These are phyloP conservation scores for Pristionchus fissidentatus DNA, from an alignment of 2,888 invertebrate species.

Conservation along the genomic window DNA sequence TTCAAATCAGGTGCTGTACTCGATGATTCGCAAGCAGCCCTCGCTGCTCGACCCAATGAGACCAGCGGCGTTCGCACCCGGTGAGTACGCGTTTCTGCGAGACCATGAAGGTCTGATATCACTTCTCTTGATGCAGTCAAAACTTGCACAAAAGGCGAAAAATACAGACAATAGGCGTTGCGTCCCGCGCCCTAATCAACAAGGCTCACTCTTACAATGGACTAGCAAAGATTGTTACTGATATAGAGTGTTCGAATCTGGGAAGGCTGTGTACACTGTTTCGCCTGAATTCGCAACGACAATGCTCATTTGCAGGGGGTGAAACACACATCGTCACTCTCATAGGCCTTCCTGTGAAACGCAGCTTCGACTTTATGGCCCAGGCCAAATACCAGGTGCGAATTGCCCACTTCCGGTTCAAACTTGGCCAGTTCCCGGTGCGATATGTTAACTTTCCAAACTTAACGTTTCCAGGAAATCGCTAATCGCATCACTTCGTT, in stretches of 20 bases:
- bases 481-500: constrained; percentile 67
- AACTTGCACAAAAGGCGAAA: too few relatives aligned
- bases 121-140: too few relatives aligned
- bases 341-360: constrained; percentile 43
- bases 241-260: too few relatives aligned
- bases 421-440: too few relatives aligned
- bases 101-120: too few relatives aligned
- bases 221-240: not conserved
- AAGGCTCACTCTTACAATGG: too few relatives aligned
- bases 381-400: constrained; percentile 55
- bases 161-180: too few relatives aligned
- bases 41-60: constrained; percentile 56
- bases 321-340: constrained; percentile 46
- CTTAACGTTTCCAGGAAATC: constrained; percentile 56
- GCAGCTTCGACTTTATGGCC: constrained; percentile 60
- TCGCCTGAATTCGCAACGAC: too few relatives aligned
- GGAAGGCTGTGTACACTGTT: too few relatives aligned
- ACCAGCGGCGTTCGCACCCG: constrained; percentile 42
- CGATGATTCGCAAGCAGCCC: constrained; percentile 69
- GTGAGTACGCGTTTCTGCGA: too few relatives aligned
- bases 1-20: constrained; percentile 62
- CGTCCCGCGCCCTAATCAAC: too few relatives aligned
- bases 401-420: not conserved
- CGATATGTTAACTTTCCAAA: not conserved
- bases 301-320: constrained; percentile 7